phyloP scores from a whole-genome alignment of 2,888 invertebrate genomes.

The Drosophila diplacantha region DNA sequence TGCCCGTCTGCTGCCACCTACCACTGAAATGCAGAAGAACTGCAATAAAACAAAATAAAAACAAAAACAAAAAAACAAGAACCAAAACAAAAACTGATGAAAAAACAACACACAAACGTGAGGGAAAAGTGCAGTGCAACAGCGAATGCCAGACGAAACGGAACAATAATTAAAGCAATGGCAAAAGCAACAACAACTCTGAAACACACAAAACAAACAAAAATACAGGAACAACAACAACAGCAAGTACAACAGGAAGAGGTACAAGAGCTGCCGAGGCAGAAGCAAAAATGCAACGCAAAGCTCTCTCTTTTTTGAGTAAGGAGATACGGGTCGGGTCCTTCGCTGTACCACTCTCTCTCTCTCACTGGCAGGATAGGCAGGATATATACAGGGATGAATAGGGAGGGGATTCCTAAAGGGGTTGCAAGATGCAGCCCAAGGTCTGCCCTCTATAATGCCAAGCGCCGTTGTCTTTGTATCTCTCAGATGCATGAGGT shows the following conservation, averaged over 20 bases:
- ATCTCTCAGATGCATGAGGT: conserved; percentile 4
- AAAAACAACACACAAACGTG: conserved; percentile 38
- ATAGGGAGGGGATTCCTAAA: conserved; percentile 15
- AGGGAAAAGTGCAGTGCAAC: conserved; percentile 49
- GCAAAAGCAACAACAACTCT: conserved; percentile 43
- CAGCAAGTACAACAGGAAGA: conserved; percentile 35
- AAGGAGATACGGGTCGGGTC: conserved; percentile 28
- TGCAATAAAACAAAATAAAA: conserved; percentile 38
- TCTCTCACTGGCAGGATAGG: conserved; percentile 12
- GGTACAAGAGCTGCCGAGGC: conserved; percentile 21
- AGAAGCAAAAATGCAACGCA: conserved; percentile 43
- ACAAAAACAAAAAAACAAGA: conserved; percentile 34
- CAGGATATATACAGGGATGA: conserved; percentile 20
- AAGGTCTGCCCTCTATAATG: conserved; percentile 46
- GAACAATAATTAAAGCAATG: conserved; percentile 69
- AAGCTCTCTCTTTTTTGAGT: conserved; percentile 29
- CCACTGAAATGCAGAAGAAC: conserved; percentile 22
- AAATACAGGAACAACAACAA: conserved; percentile 22
- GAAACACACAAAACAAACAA: conserved; percentile 59
- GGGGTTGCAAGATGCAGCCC: conserved; percentile 37
- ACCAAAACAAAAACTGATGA: conserved; percentile 41
- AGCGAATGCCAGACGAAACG: conserved; percentile 63
- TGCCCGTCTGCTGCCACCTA: not conserved
- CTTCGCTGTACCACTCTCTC: not conserved
- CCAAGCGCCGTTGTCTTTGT: conserved; percentile 42